These are phyloP conservation scores for Serranus cabrilla DNA, from an alignment of 2,797 vertebrate genomes.

Conservation along the genomic window DNA sequence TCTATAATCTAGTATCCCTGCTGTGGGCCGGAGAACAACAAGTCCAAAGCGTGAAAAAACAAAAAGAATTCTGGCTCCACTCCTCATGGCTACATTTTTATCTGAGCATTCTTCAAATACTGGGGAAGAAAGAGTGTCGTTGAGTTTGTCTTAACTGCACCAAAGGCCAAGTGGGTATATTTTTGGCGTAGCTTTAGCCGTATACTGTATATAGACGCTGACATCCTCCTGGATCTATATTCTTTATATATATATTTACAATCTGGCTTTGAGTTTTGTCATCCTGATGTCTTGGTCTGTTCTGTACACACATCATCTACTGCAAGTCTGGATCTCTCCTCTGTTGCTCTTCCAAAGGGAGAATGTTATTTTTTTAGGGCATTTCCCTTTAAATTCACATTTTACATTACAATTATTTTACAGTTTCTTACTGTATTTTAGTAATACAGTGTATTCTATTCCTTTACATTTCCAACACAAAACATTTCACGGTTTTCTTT, in stretches of 20 bases:
- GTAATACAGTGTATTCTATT: too few relatives aligned
- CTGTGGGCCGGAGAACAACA: conserved; percentile 20
- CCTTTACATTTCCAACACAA: too few relatives aligned
- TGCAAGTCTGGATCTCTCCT: background rate
- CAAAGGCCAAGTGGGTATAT: conserved; percentile 5
- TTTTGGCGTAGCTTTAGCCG: too few relatives aligned
- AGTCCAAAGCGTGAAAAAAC: conserved; percentile 1
- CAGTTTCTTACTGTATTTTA: too few relatives aligned
- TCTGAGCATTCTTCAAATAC: conserved; percentile 24
- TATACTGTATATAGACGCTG: background rate
- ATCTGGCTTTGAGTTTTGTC: background rate
- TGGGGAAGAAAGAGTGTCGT: conserved; percentile 4
- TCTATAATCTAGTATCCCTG: conserved; percentile 21
- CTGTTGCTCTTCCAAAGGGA: too few relatives aligned
- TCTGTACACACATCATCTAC: background rate
- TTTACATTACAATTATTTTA: too few relatives aligned
- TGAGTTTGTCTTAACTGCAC: conserved; percentile 25
- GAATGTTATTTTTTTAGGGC: too few relatives aligned
- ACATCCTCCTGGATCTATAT: background rate
- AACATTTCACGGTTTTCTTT: too few relatives aligned
- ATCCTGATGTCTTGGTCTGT: background rate
- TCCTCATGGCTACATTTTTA: background rate
- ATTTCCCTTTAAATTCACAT: background rate
- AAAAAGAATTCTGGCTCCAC: background rate
- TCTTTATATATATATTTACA: background rate